phyloP scores from a whole-genome alignment of 2,797 vertebrate species.

The Bryconaethiops microstoma region DNA sequence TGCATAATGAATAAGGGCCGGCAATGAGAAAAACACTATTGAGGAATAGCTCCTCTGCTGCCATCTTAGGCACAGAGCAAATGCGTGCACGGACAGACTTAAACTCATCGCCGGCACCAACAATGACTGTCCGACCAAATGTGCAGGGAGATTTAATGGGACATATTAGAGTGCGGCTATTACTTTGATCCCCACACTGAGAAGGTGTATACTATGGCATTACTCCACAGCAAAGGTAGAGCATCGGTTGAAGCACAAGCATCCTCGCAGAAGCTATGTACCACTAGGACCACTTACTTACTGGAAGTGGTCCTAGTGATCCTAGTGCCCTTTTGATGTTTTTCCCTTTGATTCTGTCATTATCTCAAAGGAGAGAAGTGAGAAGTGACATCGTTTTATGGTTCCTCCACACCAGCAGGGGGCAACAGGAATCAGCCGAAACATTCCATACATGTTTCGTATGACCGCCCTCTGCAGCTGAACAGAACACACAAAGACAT shows the following conservation, averaged over 20 bases:
- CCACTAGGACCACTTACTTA: not conserved
- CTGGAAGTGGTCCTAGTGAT: constrained; percentile 11
- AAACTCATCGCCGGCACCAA: constrained; percentile 39
- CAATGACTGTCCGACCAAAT: constrained; percentile 23
- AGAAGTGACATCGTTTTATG: constrained; percentile 29
- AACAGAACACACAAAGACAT: constrained; percentile 53
- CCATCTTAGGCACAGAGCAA: constrained; percentile 45
- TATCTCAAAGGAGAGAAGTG: constrained; percentile 14
- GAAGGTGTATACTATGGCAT: constrained; percentile 34
- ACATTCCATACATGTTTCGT: constrained; percentile 13
- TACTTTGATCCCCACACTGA: constrained; percentile 41
- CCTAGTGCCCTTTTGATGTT: constrained; percentile 23
- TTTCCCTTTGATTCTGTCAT: constrained; percentile 33
- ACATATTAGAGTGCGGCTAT: constrained; percentile 42
- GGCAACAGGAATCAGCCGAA: constrained; percentile 9
- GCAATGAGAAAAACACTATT: constrained; percentile 57
- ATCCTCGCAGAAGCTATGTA: not conserved
- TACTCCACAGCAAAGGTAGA: constrained; percentile 32
- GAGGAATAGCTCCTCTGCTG: constrained; percentile 45
- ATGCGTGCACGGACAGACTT: constrained; percentile 44
- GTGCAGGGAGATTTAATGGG: constrained; percentile 42
- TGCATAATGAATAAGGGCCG: constrained; percentile 65
- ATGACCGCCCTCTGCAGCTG: constrained; percentile 22
- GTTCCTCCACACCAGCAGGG: constrained; percentile 40
- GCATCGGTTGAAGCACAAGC: constrained; percentile 21